Percentiles rank a stretch among this genome's conserved stretches.
Evolutionary conservation across 2,113 vertebrate genomes (phyloP).

Genomic region (Atrichornis clamosus): DNA sequence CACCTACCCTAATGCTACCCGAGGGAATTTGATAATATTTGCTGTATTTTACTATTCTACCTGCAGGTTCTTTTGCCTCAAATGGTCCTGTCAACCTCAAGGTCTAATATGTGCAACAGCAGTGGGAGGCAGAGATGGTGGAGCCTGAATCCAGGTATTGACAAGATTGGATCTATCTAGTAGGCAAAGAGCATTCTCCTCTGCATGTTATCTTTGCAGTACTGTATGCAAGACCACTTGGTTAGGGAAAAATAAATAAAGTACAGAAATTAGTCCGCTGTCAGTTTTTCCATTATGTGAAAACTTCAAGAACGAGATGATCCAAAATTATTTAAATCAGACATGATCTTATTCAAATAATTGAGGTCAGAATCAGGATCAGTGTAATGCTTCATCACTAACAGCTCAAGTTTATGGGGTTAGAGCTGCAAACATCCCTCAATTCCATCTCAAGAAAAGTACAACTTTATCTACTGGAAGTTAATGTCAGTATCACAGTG

Average conservation of each 20-base stretch:
- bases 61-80: background rate
- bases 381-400: background rate
- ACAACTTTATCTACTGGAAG: background rate
- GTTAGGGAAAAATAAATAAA: background rate
- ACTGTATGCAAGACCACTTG: background rate
- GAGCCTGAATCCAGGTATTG: background rate
- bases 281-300: background rate
- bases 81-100: background rate
- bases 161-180: background rate
- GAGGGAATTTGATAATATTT: background rate
- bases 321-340: background rate
- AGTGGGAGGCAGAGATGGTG: background rate
- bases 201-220: background rate
- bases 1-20: background rate
- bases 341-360: background rate
- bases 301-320: background rate
- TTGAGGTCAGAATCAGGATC: background rate
- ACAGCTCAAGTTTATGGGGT: background rate
- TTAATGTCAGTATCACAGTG: background rate
- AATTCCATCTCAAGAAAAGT: background rate
- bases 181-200: background rate
- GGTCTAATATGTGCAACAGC: background rate
- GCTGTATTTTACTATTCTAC: background rate
- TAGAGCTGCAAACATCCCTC: background rate
- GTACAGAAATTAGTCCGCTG: background rate